Evolutionary conservation across 1,140 invertebrate genomes (phyloP).

Genomic region (Aphis craccivora): DNA sequence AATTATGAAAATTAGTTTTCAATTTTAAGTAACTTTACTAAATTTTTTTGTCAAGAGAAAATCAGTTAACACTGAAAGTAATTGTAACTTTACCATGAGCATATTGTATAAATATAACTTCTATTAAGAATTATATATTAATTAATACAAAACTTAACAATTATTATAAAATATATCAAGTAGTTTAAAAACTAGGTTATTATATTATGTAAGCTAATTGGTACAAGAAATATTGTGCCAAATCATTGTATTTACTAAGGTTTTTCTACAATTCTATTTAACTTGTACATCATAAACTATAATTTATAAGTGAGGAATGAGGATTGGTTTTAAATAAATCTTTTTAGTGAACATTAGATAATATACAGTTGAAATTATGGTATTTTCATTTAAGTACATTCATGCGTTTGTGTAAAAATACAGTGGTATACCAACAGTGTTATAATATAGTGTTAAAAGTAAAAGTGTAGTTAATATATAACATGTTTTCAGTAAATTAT

Average conservation of each 20-base stretch:
- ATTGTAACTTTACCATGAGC: background rate
- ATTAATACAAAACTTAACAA: background rate
- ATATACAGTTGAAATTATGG: background rate
- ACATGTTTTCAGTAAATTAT: background rate
- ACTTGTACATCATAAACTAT: background rate
- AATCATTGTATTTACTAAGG: too few relatives aligned
- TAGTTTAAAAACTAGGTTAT: background rate
- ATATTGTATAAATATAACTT: background rate
- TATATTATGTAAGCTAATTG: background rate
- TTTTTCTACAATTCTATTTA: background rate
- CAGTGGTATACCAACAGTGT: background rate
- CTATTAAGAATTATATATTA: background rate
- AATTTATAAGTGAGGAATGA: background rate
- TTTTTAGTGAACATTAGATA: background rate
- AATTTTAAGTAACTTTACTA: background rate
- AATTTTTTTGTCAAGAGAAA: background rate
- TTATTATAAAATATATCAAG: background rate
- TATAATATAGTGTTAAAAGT: background rate
- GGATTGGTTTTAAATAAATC: background rate
- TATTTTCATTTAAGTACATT: background rate
- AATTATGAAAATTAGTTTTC: background rate
- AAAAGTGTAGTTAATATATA: background rate
- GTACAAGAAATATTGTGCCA: background rate
- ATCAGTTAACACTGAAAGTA: background rate
- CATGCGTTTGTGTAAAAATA: background rate